Percentiles rank a stretch among this genome's conserved stretches.
phyloP scores from a whole-genome alignment of 1,140 invertebrate species.

The Hyposmocoma kahamanoa region DNA sequence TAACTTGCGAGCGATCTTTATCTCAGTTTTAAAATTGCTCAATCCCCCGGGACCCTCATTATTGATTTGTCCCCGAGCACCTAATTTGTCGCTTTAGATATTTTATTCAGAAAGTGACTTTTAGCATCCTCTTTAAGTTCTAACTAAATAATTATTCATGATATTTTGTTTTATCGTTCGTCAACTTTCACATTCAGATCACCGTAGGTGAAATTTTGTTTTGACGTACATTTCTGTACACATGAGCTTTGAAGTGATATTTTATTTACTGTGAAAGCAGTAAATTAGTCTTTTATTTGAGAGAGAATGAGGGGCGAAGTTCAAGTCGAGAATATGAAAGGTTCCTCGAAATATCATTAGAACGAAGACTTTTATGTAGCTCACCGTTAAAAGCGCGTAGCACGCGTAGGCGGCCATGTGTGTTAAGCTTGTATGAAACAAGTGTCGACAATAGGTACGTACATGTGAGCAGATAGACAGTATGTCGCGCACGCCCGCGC shows the following conservation, averaged over 20 bases:
- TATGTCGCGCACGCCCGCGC: slow-evolving; percentile 11
- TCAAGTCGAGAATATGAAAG: slow-evolving; percentile 51
- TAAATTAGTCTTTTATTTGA: slow-evolving; percentile 28
- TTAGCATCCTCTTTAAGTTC: slow-evolving; percentile 19
- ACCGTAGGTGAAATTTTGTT: too few relatives aligned
- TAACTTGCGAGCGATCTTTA: slow-evolving; percentile 61
- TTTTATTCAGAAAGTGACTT: slow-evolving; percentile 46
- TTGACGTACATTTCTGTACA: too few relatives aligned
- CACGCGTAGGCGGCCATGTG: slow-evolving; percentile 21
- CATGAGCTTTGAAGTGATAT: too few relatives aligned
- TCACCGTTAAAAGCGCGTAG: slow-evolving; percentile 52
- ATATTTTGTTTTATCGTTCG: not conserved
- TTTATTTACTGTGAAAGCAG: slow-evolving; percentile 30
- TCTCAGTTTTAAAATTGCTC: slow-evolving; percentile 72
- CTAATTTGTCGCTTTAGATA: slow-evolving; percentile 55
- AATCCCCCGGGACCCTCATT: slow-evolving; percentile 51
- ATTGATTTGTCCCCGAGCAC: slow-evolving; percentile 64
- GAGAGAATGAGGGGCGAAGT: slow-evolving; percentile 33
- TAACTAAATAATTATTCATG: slow-evolving; percentile 4
- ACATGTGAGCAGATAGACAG: slow-evolving; percentile 2
- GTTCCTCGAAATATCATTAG: slow-evolving; percentile 49
- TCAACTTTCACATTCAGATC: too few relatives aligned
- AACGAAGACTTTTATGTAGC: slow-evolving; percentile 46
- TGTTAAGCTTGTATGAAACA: not conserved
- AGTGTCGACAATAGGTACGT: not conserved